Conservation (phyloP, 2,113 vertebrate genomes). For the Laterallus jamaicensis region DNA sequence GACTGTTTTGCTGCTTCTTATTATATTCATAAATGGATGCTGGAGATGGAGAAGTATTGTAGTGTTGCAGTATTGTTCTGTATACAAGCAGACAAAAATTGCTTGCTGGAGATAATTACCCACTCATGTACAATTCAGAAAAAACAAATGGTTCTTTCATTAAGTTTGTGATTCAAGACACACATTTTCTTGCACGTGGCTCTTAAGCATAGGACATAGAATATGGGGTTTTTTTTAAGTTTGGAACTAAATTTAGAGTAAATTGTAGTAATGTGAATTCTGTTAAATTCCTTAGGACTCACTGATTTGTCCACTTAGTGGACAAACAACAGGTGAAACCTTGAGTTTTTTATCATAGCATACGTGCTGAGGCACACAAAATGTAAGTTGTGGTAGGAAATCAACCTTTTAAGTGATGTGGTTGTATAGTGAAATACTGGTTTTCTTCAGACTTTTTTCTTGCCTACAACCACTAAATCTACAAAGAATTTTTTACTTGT, state of each 20-base stretch:
- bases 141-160: conserved; percentile 50
- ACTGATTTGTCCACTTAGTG: background rate
- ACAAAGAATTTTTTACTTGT: background rate
- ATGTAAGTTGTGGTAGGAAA: background rate
- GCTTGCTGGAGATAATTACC: conserved; percentile 54
- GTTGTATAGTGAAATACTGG: background rate
- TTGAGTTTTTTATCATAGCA: background rate
- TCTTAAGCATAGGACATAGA: background rate
- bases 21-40: conserved; percentile 43
- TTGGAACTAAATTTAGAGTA: conserved; percentile 1
- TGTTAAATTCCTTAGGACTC: background rate
- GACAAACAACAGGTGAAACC: background rate
- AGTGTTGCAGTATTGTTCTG: conserved; percentile 13
- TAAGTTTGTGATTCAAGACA: conserved; percentile 23
- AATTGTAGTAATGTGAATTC: background rate
- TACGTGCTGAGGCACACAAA: background rate
- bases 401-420: background rate
- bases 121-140: conserved; percentile 41
- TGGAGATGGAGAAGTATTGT: conserved; percentile 30
- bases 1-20: conserved; percentile 48
- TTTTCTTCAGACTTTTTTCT: background rate
- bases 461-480: background rate
- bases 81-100: conserved; percentile 28
- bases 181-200: background rate
- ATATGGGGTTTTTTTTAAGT: background rate